Base-by-base conservation (phyloP, 2,113 vertebrate species). In the Telmatochromis brachygnathus region DNA sequence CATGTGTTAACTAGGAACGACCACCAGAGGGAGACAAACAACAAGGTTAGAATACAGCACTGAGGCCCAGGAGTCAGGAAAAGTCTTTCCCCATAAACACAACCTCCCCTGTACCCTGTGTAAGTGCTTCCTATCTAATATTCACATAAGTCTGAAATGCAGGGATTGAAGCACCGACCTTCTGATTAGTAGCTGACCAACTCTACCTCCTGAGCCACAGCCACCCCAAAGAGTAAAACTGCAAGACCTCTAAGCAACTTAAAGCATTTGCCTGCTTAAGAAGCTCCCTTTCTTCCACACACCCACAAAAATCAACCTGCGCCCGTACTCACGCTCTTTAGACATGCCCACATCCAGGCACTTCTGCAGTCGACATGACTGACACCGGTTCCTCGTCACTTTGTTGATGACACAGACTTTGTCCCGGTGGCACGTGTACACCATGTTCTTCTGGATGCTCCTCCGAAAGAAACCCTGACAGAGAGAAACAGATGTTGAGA, bases 391-490 rank as follows among this genome's bases (percentile, higher is more conserved):
- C 87, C 98, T 97, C 3, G 98, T 99, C 94, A 99, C 97, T 95
- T 99, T 99, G 97, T 99, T 99, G 94, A 99, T 98, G 95, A 98
- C 96, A 86, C 98, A 99, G 93, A 97, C 97, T 96, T 98, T 99
- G 94, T 99, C 98, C 54, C 98, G 90, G 95, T 99, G 98, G 89
- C 98, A 99, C 0, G 97, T 99, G 95, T 99, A 99, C 84, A 96
- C 96, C 98, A 99, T 99, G 97, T 98, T 99, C 95, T 99, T 99
- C 96, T 99, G 98, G 94, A 99, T 98, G 92, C 98, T 99, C 88
- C 98, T 96, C 47, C 98, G 96, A 95, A 99, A 98, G 95, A 98
- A 99, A 37, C 98, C 98, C 98, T 99, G 95, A 19, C 56, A 13
- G 26, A 23, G 5, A 81, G 35, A 83, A 17, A 65, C 1, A 3